Evolutionary conservation across 2,797 vertebrate genomes (phyloP), one percentile per base, ranked within the genome.

Genomic region (Helostoma temminkii): DNA sequence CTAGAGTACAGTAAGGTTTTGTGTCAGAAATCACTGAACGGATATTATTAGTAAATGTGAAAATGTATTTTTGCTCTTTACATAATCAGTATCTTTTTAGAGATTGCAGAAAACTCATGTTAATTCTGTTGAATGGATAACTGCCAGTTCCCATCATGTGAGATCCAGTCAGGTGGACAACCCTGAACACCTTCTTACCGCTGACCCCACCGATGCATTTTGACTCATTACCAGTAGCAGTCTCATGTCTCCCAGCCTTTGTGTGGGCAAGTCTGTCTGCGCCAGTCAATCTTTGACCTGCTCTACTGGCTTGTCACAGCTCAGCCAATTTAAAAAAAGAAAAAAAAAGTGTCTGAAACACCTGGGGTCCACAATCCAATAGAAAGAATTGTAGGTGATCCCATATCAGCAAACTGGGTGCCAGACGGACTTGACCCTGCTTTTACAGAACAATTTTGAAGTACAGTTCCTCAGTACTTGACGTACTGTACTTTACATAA

Each of bases 241-340:
- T 85, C 81, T 80, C 50, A 2, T 58, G 80, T 82, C 83, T 87
- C 71, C 47, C 61, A 75, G 84, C 76, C 54, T 86, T 82, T 83
- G 71, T 82, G 80, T 78, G 74, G 62, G 74, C 70, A 21, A 11
- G 57, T 67, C 76, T 74, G 78, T 81, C 74, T 59, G 77, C 41
- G 65, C 67, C 76, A 77, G 81, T 82, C 32, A 54, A 68, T 83
- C 75, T 76, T 48, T 69, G 81, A 77, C 69, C 76, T 66, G 80
- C 84, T 89, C 82, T 84, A 71, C 72, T 83, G 84, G 76, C 85
- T 19, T 86, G 90, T 92, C 89, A 92, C 89, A 91, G 86, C 87
- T 89, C 82, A 81, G 81, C 89, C 91, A 86, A 88, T 91, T 91
- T 89, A 88, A 90, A 76, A 89, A 87, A 85, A 64, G 56, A 46